Evolutionary conservation across 2,797 vertebrate species (phyloP), one percentile per base, ranked within the genome.

Genomic region (Sebastolobus alascanus): DNA sequence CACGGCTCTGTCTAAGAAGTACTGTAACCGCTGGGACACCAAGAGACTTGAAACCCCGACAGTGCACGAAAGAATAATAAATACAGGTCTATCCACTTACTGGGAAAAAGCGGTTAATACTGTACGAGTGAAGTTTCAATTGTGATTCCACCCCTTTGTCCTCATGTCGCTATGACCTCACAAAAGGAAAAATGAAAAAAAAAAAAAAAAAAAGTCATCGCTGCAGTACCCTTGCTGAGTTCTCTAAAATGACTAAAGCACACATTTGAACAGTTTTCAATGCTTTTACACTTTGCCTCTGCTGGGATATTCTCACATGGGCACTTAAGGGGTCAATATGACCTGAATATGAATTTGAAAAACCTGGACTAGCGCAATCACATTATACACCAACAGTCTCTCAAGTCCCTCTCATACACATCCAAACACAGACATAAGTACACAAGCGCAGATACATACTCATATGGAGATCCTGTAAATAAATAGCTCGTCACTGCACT

Each of bases 121-220:
- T 52, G 18, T 52, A 59, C 5, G n/a, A 66, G 18, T 33, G 14
- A 66, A 6, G 16, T 56, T 69, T 46, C 13, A 20, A 40, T 43
- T 25, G 6, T 63, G 27, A 37, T 60, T 78, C 72, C 55, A 29
- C 46, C 50, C 35, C 8, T 37, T 9, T 61, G 4, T 68, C 25
- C 14, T 80, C 3, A 7, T 78, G 82, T 84, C 58, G 74, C 11
- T 5, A 50, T 31, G 58, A 83, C 76, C 58, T 68, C 43, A 56
- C 52, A 73, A 64, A 66, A 31, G 8, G 27, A 27, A 64, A 64
- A 58, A 69, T 2, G 9, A 4, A 27, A 69, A 60, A 35, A 33
- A 5, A 20, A 61, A 5, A 38, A 10, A 31, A 31, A 31, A 31
- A 5, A 31, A 43, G 16, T 46, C 20, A 46, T 25, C 18, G 10